Base-by-base conservation (phyloP, 2,888 invertebrate species). In the Nezara viridula region DNA sequence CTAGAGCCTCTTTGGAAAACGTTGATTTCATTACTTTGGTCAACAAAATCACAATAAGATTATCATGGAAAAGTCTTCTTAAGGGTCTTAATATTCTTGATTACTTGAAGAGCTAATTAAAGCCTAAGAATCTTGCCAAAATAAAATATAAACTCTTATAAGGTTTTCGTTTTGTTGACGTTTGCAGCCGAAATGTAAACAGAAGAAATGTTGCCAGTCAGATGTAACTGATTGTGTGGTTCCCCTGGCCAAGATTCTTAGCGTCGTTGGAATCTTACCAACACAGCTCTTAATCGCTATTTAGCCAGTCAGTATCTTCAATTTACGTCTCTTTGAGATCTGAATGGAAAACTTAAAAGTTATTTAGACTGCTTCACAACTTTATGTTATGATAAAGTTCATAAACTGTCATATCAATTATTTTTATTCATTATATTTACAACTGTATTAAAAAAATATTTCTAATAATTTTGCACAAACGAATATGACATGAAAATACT, bases 231-330 rank as follows among this genome's bases (percentile, higher is more conserved):
- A 81, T 81, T 81, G 81, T 32, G 19, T 37, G n/a, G 44, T 81
- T 37, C 9, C 81, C 40, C 44, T 81, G 4, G 81, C 81, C 81
- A 81, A 81, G 44, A 81, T 44, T 47, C 81, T 47, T 10, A n/a
- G n/a, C 44, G 44, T 24, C 44, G 44, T 47, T 81, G 81, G 81
- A 81, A 81, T 81, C 37, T 44, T 44, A 44, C 81, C 81, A 81
- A n/a, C 44, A 44, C 81, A 6, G n/a, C 44, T 81, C n/a, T 81
- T 81, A 81, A 81, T 81, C 24, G n/a, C 24, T 44, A 44, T 81
- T 81, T 81, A 81, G 44, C 14, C 24, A 16, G n/a, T 44, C 19
- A 24, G 21, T n/a, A 40, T n/a, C 81, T 44, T 44, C 44, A 81
- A 81, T 81, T 81, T 44, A 81, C 44, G 44, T 44, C 2, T 21